A percentile compares a stretch with the other conserved stretches of the same genome.
Conservation (phyloP, 2,113 vertebrate genomes). For the Rousettus leschenaultii region DNA sequence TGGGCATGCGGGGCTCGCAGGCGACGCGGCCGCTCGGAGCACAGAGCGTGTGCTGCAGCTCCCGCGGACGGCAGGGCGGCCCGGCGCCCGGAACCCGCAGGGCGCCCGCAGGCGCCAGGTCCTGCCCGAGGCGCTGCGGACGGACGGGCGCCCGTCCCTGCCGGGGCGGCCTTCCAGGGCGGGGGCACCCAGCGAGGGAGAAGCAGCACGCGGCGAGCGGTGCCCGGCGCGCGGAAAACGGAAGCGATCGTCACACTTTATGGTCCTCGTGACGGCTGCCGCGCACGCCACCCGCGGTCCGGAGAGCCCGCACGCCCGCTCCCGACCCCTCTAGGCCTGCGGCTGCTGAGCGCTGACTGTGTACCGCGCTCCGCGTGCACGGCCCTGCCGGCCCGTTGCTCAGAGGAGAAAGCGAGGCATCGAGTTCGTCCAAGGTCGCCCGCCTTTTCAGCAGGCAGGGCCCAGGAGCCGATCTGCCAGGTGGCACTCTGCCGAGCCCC, state of each 20-base stretch:
- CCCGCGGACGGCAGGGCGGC: rapidly evolving
- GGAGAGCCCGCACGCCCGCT: neutral
- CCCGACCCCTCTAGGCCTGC: neutral
- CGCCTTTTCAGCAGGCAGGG: neutral
- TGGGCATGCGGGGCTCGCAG: neutral
- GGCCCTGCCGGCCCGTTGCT: neutral
- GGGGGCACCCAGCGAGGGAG: too few relatives aligned
- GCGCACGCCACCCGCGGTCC: rapidly evolving
- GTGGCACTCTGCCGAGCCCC: neutral
- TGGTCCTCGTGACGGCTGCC: rapidly evolving
- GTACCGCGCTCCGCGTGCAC: rapidly evolving
- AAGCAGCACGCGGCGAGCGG: rapidly evolving
- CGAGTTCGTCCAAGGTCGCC: neutral
- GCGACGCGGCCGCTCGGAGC: rapidly evolving
- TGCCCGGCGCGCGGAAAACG: rapidly evolving
- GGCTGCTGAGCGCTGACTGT: neutral
- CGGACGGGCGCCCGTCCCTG: rapidly evolving
- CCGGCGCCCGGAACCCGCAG: rapidly evolving
- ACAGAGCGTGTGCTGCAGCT: rapidly evolving
- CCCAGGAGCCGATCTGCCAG: neutral
- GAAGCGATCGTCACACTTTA: rapidly evolving
- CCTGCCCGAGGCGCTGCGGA: rapidly evolving
- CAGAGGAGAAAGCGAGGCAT: neutral
- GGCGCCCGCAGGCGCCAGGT: rapidly evolving
- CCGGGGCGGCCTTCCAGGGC: neutral